phyloP scores from a whole-genome alignment of 2,888 invertebrate genomes.

The Erynnis tages region DNA sequence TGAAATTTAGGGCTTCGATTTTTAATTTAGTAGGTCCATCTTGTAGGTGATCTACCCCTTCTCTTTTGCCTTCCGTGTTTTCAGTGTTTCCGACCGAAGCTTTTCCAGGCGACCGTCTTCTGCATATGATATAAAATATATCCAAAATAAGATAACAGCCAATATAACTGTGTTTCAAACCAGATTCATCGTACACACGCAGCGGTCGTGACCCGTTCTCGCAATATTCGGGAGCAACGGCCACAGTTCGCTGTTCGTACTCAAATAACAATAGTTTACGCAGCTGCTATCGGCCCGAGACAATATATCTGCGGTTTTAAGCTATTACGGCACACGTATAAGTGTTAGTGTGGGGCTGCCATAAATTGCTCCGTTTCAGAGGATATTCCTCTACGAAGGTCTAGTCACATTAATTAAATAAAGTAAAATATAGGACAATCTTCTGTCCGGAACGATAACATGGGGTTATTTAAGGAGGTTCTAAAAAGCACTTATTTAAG shows the following conservation, averaged over 20 bases:
- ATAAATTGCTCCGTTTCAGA: neutral
- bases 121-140: neutral
- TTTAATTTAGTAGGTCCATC: too few species aligned
- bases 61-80: too few species aligned
- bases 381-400: too few species aligned
- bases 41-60: too few species aligned
- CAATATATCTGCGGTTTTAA: slow-evolving; percentile 35
- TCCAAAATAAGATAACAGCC: neutral
- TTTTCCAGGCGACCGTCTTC: too few species aligned
- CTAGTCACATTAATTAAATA: too few species aligned
- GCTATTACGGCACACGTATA: slow-evolving; percentile 30
- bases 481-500: too few species aligned
- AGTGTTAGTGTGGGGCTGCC: slow-evolving; percentile 8
- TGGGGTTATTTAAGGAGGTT: too few species aligned
- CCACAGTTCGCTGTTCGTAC: slow-evolving; percentile 24
- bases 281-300: slow-evolving; percentile 30
- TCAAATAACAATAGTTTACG: slow-evolving; percentile 28
- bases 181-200: neutral
- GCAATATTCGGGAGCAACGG: slow-evolving; percentile 14
- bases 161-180: neutral
- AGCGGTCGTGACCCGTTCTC: slow-evolving; percentile 18
- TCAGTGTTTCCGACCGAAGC: too few species aligned
- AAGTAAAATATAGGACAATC: too few species aligned
- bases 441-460: too few species aligned
- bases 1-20: too few species aligned